Evolutionary conservation across 2,113 vertebrate species (phyloP), one percentile per base, ranked within the genome.

Genomic region (Oplegnathus fasciatus): DNA sequence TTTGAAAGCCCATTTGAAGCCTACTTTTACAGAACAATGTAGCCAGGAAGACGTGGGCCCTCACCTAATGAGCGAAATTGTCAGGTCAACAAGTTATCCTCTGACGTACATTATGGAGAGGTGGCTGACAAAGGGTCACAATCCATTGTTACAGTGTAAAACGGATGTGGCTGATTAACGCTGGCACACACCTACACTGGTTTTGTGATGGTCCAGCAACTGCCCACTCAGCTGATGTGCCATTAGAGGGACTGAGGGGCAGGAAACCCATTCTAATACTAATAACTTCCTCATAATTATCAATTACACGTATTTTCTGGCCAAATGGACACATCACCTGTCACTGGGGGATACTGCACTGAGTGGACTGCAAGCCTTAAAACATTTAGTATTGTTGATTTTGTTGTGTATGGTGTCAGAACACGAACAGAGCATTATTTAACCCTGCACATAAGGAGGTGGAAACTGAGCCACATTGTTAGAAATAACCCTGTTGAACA

Each of bases 31-130:
- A 82, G 48, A 91, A 91, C 79, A 92, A 83, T 85, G 65, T 30
- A 58, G 26, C 28, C 83, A 87, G 89, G 83, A 93, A 91, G 78
- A 88, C 20, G 87, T 90, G 90, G 86, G 86, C 40, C 75, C 42
- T 83, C 46, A 68, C 40, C 40, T 72, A 79, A 82, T 70, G 84
- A 84, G 61, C 61, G 58, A 93, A 87, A 61, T 34, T 85, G 68
- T 65, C 84, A 85, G 89, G 88, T 92, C 87, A 92, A 91, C 76
- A 92, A 83, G 85, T 85, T 92, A 87, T 92, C 89, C 89, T 92
- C 67, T 93, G 92, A 93, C 89, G 89, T 86, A 82, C 50, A 15
- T 86, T 60, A 73, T 70, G 70, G 86, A 86, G 81, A 89, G 88
- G 75, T 6, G 66, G 77, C 78, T 85, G 76, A 81, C 61, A 80